Evolutionary conservation across 2,888 invertebrate genomes (phyloP), one percentile per base, ranked within the genome.

Genomic region (Conchocele bisecta): DNA sequence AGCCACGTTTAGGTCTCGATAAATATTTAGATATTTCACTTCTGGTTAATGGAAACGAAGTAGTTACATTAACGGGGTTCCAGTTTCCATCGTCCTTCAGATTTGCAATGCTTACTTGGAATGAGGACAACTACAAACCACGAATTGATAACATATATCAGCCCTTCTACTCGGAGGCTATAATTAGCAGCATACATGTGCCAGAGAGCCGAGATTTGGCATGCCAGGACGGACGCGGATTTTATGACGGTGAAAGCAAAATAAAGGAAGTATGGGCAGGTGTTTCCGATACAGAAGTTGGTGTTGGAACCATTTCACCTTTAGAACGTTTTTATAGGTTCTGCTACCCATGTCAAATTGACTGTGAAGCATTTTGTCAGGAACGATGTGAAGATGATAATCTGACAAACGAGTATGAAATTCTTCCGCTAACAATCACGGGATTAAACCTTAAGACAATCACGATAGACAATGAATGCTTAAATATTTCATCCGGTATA

Each of bases 251-350:
- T 3, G 75, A 78, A 53, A 78, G 82, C 53, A 54, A 67, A 5
- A 72, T 82, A 17, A 69, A 72, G 22, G 78, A 82, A 59, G 56
- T 80, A 5, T 79, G 74, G 70, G 57, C 75, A 24, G 78, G 75
- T n/a, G 58, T 79, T 9, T 69, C 75, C 7, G 66, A 78, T 37
- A 59, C 24, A n/a, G 22, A 22, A n/a, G 71, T 64, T 24, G 26
- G 26, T 22, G 58, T 63, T 13, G 76, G 56, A 5, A 71, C 67
- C 29, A 41, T 79, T 6, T 24, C 42, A 15, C 46, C 67, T 1
- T 58, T 72, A 22, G 31, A 13, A 9, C 33, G 42, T 1, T 51
- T 63, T 20, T 44, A 57, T 28, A 37, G n/a, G 11, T 70, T 72
- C 35, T 82, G 80, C 51, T 41, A 48, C 9, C 68, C 66, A 1